phyloP scores from a whole-genome alignment of 2,797 vertebrate genomes.

The Alosa sapidissima region DNA sequence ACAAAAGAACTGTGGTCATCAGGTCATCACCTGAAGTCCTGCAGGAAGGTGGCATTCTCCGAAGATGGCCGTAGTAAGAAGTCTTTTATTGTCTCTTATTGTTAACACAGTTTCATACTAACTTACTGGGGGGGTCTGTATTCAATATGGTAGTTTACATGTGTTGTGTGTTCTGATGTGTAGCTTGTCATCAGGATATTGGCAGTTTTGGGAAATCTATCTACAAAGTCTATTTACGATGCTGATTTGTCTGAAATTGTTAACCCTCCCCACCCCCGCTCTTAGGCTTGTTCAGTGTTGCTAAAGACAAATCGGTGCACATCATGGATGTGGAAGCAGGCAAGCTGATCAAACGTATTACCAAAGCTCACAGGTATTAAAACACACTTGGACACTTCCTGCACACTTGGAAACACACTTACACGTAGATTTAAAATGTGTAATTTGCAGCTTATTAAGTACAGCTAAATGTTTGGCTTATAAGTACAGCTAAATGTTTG shows the following conservation, averaged over 20 bases:
- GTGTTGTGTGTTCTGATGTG: background rate
- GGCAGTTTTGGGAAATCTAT: background rate
- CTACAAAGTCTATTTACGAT: background rate
- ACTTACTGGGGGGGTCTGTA: background rate
- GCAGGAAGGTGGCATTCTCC: conserved; percentile 86
- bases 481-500: background rate
- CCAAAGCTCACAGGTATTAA: conserved; percentile 79
- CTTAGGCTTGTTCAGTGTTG: conserved; percentile 83
- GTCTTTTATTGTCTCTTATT: conserved; percentile 39
- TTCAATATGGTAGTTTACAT: background rate
- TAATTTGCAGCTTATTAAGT: background rate
- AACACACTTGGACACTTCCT: background rate
- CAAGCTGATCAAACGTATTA: conserved; percentile 76
- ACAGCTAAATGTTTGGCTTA: background rate
- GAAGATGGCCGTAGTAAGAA: conserved; percentile 83
- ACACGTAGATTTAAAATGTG: background rate
- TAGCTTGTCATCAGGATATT: background rate
- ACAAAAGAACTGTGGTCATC: conserved; percentile 94
- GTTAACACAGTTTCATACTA: background rate
- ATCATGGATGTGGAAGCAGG: conserved; percentile 85
- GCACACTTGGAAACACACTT: background rate
- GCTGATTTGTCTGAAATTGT: background rate
- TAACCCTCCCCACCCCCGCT: background rate
- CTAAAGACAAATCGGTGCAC: conserved; percentile 89
- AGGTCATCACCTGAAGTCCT: conserved; percentile 94